A percentile compares a stretch with the other conserved stretches of the same genome.
phyloP scores from a whole-genome alignment of 2,113 vertebrate genomes.

The Lophura nycthemera region DNA sequence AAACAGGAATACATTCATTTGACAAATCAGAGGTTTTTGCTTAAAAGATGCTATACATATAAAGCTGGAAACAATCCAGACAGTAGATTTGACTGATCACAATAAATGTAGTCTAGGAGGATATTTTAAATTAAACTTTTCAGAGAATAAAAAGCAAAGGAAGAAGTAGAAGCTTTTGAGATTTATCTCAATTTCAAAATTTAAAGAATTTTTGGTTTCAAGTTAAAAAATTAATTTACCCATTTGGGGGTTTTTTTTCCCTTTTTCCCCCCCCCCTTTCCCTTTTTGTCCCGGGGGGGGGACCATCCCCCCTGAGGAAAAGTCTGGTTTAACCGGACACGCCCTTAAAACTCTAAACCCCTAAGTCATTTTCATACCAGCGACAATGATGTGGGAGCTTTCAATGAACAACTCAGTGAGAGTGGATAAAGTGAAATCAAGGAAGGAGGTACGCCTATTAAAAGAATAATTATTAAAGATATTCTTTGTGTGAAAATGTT shows the following conservation, averaged over 20 bases:
- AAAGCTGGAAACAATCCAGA: constrained; percentile 4
- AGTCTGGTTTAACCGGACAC: no score
- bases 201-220: no score
- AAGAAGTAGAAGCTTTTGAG: not conserved
- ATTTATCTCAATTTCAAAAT: not conserved
- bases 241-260: no score
- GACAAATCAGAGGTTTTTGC: constrained; percentile 11
- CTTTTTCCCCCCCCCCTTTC: no score
- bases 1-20: not conserved
- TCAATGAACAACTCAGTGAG: not conserved
- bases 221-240: no score
- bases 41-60: not conserved
- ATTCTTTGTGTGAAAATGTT: not conserved
- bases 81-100: not conserved
- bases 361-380: not conserved
- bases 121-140: constrained; percentile 11
- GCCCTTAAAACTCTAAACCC: no score
- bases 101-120: not conserved
- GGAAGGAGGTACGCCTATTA: not conserved
- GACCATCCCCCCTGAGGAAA: no score
- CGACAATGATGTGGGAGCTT: not conserved
- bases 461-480: not conserved
- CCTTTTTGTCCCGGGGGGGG: no score
- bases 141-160: not conserved
- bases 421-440: not conserved